Conservation (phyloP, 2,113 vertebrate species). For the Forbesichthys agassizii region DNA sequence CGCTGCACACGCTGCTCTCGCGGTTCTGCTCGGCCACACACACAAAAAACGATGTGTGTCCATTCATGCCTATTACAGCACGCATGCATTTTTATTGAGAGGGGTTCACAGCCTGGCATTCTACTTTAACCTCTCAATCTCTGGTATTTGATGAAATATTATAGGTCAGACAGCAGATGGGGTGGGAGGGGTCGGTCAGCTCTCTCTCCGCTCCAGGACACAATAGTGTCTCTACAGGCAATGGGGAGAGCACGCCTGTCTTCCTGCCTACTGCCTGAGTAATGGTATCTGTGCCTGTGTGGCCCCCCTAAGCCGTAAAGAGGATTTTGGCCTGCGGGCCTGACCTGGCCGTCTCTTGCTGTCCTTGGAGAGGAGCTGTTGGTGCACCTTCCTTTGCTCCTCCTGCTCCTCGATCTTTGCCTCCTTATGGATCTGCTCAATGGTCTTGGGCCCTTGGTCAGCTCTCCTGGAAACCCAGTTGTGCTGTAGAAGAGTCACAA, state of each 20-base stretch:
- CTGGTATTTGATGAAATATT: constrained; percentile 15
- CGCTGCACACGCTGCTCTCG: constrained; percentile 75
- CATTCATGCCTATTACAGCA: background rate
- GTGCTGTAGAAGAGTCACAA: constrained; percentile 75
- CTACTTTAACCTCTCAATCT: background rate
- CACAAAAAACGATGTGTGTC: background rate
- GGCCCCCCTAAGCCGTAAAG: constrained; percentile 64
- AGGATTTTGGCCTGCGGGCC: constrained; percentile 60
- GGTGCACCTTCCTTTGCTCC: constrained; percentile 94
- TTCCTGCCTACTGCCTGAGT: constrained; percentile 43
- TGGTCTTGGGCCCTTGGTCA: constrained; percentile 96
- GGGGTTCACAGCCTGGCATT: background rate
- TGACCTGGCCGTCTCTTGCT: constrained; percentile 91
- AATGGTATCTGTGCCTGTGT: constrained; percentile 29
- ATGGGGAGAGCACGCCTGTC: constrained; percentile 43
- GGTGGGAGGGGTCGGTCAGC: background rate
- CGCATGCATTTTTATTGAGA: background rate
- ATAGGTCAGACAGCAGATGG: constrained; percentile 30
- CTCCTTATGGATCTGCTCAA: constrained; percentile 98
- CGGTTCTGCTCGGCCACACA: constrained; percentile 38
- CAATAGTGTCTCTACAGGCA: constrained; percentile 52
- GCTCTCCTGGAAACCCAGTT: constrained; percentile 95
- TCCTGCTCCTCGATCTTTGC: constrained; percentile 98
- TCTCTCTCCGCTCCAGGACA: constrained; percentile 45
- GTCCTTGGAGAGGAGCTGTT: constrained; percentile 94